Base-by-base conservation (phyloP, 2,888 invertebrate species). In the Dynastes tityus region DNA sequence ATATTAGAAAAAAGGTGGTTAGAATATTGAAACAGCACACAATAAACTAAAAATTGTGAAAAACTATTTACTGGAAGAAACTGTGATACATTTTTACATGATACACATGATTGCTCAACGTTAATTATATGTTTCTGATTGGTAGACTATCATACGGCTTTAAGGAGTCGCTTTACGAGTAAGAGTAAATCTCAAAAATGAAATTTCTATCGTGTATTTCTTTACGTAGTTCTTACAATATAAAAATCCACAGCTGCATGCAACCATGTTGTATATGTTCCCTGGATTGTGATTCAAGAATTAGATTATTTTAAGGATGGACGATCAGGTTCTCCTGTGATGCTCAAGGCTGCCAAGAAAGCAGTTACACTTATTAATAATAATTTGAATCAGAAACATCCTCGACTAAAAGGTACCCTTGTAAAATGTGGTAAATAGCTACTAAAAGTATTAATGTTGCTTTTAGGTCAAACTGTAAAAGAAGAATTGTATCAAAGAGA, bases 201-300 rank as follows among this genome's bases (percentile, higher is more conserved):
- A 16, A 16, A 11, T 53, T 16, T 53, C 16, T 6, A 11, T 16
- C 5, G 53, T n/a, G 13, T 53, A 6, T 16, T 53, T n/a, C n/a
- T 53, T 53, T 53, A 53, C 16, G n/a, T 5, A 45, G 8, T 53
- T 16, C 16, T 53, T 53, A 53, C 3, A 53, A 16, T 16, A n/a
- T 40, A 64, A 27, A 45, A 45, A 27, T 68, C 81, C 81, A 13
- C 70, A 82, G 81, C 76, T 80, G 64, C 76, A n/a, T 55, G 75
- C 29, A 75, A 70, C 45, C 80, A 80, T 29, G 76, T 82, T 32
- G 82, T 92, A 11, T 85, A 91, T 77, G 90, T 92, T 0, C 92
- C 92, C 0, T 92, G 92, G 92, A 90, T 92, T 68, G 92, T 92
- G 0, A 89, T 92, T 13, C 91, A 90, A 80, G 92, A 92, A 84